Evolutionary conservation across 2,888 invertebrate genomes (phyloP), one percentile per base, ranked within the genome.

Genomic region (Coronaproctus castanopsis): DNA sequence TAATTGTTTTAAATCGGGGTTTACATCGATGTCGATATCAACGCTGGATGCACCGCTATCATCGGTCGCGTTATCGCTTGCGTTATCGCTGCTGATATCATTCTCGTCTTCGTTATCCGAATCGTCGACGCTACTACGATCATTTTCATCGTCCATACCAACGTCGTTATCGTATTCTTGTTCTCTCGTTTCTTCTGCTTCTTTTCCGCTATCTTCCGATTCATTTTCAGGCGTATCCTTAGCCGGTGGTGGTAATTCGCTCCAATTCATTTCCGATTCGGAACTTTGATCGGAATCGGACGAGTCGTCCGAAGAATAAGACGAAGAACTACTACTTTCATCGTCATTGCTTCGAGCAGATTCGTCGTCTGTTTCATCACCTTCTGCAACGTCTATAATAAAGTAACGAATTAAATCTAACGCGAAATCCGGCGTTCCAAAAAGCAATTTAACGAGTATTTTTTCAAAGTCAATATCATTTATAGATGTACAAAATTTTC

Each of bases 1-100:
- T 63, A 95, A 73, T 1, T 92, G 89, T 36, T 80, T 54, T 20
- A 60, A 58, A 54, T 66, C 65, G 20, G 62, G 61, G 22, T 69
- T 67, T 61, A 65, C 64, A 18, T 54, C 63, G 24, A 61, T 63
- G 55, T 66, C 67, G 20, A 14, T 5, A 8, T 36, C 36, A 57
- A 57, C 53, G 62, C 57, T 14, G 64, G 56, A 60, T 52, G 49
- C 59, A 55, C 20, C 19, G 56, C 56, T 55, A 24, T 50, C 57
- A 14, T 60, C 55, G 59, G 62, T 21, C 24, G 55, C 24, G 3
- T 53, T 48, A 2, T 55, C 24, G 1, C 54, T 54, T 1, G 48
- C 58, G 8, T 24, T 21, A 1, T 24, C 48, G 18, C 49, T 48
- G 36, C 14, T 36, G 14, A 8, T 36, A 10, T 54, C 55, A 10